Evolutionary conservation across 2,888 invertebrate species (phyloP).

Genomic region (Drosophila austrosaltans): DNA sequence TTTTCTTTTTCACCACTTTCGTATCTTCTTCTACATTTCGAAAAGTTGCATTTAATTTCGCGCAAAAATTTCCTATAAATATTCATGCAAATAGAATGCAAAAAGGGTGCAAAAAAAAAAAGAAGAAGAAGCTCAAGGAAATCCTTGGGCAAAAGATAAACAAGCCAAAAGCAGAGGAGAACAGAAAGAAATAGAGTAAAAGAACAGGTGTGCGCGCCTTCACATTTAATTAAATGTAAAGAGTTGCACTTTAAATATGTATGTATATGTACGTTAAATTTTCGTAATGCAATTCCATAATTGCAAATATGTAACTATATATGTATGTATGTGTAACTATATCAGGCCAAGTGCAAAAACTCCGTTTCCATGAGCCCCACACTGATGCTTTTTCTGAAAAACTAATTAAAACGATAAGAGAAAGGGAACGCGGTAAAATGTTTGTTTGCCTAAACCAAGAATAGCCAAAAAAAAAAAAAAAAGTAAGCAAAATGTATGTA

Average conservation of each 20-base stretch:
- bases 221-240: conserved; percentile 68
- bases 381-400: conserved; percentile 54
- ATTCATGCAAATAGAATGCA: conserved; percentile 69
- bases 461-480: conserved; percentile 31
- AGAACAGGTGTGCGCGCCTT: conserved; percentile 38
- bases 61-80: conserved; percentile 68
- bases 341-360: too few relatives aligned
- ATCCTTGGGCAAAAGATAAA: conserved; percentile 44
- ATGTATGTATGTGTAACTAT: not conserved
- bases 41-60: conserved; percentile 57
- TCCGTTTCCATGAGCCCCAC: not conserved
- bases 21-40: conserved; percentile 3
- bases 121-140: not conserved
- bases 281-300: conserved; percentile 38
- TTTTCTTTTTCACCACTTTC: not conserved
- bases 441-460: conserved; percentile 32
- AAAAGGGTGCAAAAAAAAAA: conserved; percentile 15
- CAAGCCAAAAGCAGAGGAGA: conserved; percentile 12
- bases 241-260: conserved; percentile 49
- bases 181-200: conserved; percentile 10
- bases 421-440: conserved; percentile 51
- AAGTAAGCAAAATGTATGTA: conserved; percentile 21
- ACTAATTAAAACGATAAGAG: conserved; percentile 75
- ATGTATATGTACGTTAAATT: conserved; percentile 25
- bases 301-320: conserved; percentile 23